phyloP scores from a whole-genome alignment of 2,113 vertebrate genomes.

The Pelodiscus sinensis region DNA sequence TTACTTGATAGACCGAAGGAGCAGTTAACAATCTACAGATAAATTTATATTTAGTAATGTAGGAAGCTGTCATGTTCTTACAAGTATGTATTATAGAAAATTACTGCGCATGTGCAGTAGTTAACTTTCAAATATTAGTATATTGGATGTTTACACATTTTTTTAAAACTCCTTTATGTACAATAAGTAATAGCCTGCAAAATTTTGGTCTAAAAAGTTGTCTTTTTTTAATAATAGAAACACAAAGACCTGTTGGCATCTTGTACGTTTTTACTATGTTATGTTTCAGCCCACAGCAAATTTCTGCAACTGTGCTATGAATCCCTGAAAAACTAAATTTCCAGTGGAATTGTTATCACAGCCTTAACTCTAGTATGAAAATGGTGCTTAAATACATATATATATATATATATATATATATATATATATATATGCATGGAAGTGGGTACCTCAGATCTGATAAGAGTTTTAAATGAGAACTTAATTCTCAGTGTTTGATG shows the following conservation, averaged over 20 bases:
- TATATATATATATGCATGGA: constrained; percentile 8
- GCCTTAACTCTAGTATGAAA: constrained; percentile 66
- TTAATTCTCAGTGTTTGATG: neutral
- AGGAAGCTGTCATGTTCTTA: constrained; percentile 49
- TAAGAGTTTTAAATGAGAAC: neutral
- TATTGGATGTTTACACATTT: constrained; percentile 62
- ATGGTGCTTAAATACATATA: constrained; percentile 67
- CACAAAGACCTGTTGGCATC: constrained; percentile 32
- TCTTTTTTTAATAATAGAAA: constrained; percentile 57
- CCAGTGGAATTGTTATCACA: constrained; percentile 63
- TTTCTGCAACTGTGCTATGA: constrained; percentile 39
- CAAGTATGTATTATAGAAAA: constrained; percentile 52
- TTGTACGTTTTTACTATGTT: constrained; percentile 14
- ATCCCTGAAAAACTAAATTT: constrained; percentile 45
- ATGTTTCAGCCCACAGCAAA: constrained; percentile 13
- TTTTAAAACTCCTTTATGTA: constrained; percentile 49
- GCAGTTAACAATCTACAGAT: constrained; percentile 42
- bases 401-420: constrained; percentile 22
- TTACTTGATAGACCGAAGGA: constrained; percentile 43
- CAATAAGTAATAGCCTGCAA: constrained; percentile 69
- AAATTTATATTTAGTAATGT: neutral
- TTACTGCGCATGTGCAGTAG: constrained; percentile 46
- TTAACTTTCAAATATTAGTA: constrained; percentile 50
- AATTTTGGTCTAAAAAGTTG: constrained; percentile 45
- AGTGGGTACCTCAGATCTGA: constrained; percentile 29